phyloP scores from a whole-genome alignment of 1,140 invertebrate genomes.

The Ooceraea biroi region DNA sequence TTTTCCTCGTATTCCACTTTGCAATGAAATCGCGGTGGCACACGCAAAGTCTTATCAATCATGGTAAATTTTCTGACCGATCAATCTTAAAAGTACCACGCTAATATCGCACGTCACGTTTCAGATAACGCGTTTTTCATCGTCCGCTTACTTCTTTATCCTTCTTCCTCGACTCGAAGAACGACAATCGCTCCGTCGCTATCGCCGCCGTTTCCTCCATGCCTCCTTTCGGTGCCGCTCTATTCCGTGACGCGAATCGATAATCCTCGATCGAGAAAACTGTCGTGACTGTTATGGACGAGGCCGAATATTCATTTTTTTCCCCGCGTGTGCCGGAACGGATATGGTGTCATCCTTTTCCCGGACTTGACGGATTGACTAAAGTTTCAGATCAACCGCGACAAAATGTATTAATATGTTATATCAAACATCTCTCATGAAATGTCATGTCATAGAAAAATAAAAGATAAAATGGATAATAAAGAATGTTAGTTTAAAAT shows the following conservation, averaged over 20 bases:
- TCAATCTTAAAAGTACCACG: constrained; percentile 54
- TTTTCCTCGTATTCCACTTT: neutral
- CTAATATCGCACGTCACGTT: constrained; percentile 58
- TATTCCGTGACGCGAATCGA: constrained; percentile 52
- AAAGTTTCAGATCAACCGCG: constrained; percentile 10
- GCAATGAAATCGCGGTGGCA: constrained; percentile 27
- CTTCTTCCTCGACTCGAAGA: constrained; percentile 33
- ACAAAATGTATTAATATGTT: constrained; percentile 34
- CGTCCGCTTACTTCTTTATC: constrained; percentile 41
- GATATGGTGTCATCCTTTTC: constrained; percentile 37
- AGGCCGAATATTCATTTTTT: constrained; percentile 57
- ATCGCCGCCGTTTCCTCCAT: constrained; percentile 33
- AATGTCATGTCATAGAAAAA: neutral
- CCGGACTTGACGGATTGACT: constrained; percentile 28
- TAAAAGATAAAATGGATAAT: neutral
- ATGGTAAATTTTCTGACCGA: constrained; percentile 51
- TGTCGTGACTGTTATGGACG: constrained; percentile 44
- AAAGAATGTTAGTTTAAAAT: neutral
- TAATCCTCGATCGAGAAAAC: constrained; percentile 49
- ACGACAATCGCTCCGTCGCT: constrained; percentile 48
- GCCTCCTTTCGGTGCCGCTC: constrained; percentile 18
- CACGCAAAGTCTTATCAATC: constrained; percentile 49
- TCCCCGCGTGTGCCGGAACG: constrained; percentile 8
- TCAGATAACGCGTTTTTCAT: constrained; percentile 59
- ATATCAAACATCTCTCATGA: neutral